phyloP scores from a whole-genome alignment of 2,797 vertebrate genomes.

The Gallirallus australis region DNA sequence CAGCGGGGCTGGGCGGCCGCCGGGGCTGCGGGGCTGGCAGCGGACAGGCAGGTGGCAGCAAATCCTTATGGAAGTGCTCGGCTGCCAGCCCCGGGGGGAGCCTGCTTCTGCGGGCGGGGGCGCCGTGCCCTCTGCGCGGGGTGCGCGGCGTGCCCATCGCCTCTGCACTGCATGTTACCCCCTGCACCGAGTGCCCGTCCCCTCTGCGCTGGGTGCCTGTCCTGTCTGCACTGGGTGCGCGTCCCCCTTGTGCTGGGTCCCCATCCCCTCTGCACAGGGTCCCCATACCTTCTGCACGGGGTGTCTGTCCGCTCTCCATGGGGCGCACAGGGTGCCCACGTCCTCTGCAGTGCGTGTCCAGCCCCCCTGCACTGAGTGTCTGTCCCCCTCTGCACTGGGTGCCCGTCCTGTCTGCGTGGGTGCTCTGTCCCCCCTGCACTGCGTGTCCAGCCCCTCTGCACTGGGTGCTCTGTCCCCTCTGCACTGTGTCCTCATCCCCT shows the following conservation, averaged over 20 bases:
- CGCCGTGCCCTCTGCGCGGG: not conserved
- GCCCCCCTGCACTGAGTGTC: not conserved
- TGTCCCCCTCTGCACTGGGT: not conserved
- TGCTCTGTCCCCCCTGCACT: too few relatives aligned
- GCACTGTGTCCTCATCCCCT: too few relatives aligned
- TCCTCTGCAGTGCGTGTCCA: too few relatives aligned
- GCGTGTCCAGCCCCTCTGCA: too few relatives aligned
- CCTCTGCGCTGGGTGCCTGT: too few relatives aligned
- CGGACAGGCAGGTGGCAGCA: slow-evolving; percentile 65
- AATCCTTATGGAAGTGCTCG: not conserved
- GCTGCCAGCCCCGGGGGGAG: not conserved
- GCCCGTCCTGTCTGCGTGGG: not conserved
- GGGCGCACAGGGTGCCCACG: not conserved
- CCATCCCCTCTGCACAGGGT: too few relatives aligned
- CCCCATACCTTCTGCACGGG: too few relatives aligned
- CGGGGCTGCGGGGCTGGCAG: not conserved
- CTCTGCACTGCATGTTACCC: not conserved
- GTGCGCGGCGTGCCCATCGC: not conserved
- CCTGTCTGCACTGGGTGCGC: too few relatives aligned
- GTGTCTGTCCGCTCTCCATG: too few relatives aligned
- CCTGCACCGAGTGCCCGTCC: not conserved
- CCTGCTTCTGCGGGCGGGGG: not conserved
- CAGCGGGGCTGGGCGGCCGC: not conserved
- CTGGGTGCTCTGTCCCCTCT: too few relatives aligned
- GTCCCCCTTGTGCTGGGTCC: too few relatives aligned